Base-by-base conservation (phyloP, 2,888 invertebrate genomes). In the Laothoe populi region DNA sequence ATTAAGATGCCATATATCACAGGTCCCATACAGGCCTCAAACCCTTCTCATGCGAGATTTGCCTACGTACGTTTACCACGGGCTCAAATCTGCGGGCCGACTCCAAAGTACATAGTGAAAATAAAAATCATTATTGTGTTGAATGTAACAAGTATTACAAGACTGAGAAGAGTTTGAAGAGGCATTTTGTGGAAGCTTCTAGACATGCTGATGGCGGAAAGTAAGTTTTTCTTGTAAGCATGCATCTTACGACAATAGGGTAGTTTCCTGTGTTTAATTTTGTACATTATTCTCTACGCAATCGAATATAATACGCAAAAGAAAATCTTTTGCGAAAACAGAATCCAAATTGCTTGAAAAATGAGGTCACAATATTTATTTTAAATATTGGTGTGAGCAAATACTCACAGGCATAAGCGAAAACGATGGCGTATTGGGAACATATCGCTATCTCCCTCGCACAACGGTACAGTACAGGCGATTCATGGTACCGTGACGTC, bases 101-200 rank as follows among this genome's bases (percentile, higher is more conserved):
- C 35, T 1, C 35, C 3, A 19, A 31, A 53, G 53, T 53, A 11
- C 53, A 53, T 10, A 53, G 19, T 10, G 19, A 53, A 11, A 21
- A 31, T 0, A 53, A 19, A 35, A 11, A 19, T 0, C 31, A 53
- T 35, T 53, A 53, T 19, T 53, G 53, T 4, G 53, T 53, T 1
- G 53, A 53, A 13, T 53, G 53, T 7, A 63, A 81, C 40, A 70
- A 69, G 0, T 61, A 63, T 5, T 81, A 77, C 10, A 79, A 77
- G 49, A 79, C 69, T 0, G 64, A 63, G 1, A 78, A 78, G 38
- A 72, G 72, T 8, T 21, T 81, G 4, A 70, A 53, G 19, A 19
- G 53, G 35, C 53, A 53, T 35, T 35, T 53, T 21, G 4, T 4
- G 2, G 53, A 53, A 19, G 31, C 53, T 53, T 19, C 53, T 0